phyloP scores from a whole-genome alignment of 2,888 invertebrate genomes.

The Aproaerema taeniolella region DNA sequence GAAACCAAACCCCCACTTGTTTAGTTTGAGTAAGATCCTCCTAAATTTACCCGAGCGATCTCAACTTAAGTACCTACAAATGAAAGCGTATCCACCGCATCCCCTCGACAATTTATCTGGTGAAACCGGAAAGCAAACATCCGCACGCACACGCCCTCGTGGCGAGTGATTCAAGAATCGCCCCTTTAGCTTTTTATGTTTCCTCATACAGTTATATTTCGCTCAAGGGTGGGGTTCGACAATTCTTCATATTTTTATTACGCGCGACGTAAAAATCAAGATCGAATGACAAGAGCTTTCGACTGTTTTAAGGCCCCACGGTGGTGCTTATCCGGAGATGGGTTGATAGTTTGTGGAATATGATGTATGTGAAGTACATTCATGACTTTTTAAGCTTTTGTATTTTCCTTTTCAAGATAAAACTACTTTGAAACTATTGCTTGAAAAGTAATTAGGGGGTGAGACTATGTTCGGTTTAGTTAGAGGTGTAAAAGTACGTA shows the following conservation, averaged over 20 bases:
- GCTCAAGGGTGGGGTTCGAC: conserved; percentile 52
- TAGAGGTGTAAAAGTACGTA: no score
- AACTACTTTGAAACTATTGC: no score
- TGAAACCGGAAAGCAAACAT: conserved; percentile 49
- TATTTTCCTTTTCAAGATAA: no score
- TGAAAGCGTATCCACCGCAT: conserved; percentile 34
- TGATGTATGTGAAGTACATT: conserved; percentile 14
- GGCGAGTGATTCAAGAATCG: conserved; percentile 38
- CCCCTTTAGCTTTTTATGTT: conserved; percentile 41
- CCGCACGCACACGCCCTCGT: conserved; percentile 36
- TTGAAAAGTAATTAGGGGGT: no score
- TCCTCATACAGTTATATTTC: conserved; percentile 61
- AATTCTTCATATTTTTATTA: conserved; percentile 68
- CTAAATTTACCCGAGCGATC: conserved; percentile 24
- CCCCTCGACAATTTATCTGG: conserved; percentile 44
- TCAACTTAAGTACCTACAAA: conserved; percentile 24
- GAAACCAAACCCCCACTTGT: conserved; percentile 13
- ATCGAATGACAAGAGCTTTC: conserved; percentile 35
- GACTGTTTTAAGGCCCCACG: conserved; percentile 38
- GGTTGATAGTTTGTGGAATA: conserved; percentile 30
- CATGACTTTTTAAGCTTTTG: no score
- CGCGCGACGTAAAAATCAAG: conserved; percentile 54
- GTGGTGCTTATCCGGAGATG: conserved; percentile 29
- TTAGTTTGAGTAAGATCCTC: conserved; percentile 16
- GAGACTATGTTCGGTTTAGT: no score